Evolutionary conservation across 1,140 invertebrate genomes (phyloP).

Genomic region (Pollicipes pollicipes): DNA sequence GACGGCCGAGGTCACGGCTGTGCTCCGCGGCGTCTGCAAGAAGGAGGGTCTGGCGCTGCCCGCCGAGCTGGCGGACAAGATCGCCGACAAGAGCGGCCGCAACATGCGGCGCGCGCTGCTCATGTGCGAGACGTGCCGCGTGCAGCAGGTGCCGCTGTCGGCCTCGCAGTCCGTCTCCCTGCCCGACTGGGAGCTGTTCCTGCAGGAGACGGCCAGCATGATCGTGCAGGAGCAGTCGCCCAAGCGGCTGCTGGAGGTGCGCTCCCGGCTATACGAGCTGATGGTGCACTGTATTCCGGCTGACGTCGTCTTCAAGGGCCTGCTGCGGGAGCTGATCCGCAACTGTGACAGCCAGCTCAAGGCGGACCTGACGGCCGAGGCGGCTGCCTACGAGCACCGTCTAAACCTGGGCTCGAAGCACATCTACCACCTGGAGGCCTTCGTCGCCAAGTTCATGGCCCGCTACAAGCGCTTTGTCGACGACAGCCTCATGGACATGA

Average conservation of each 20-base stretch:
- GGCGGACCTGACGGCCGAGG: constrained; percentile 59
- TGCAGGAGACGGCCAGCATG: constrained; percentile 67
- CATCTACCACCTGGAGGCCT: constrained; percentile 95
- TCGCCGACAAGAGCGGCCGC: constrained; percentile 61
- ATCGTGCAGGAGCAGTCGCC: constrained; percentile 79
- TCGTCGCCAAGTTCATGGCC: constrained; percentile 89
- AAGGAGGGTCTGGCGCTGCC: constrained; percentile 71
- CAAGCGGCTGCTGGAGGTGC: constrained; percentile 59
- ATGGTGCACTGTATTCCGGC: constrained; percentile 83
- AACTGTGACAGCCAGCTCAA: constrained; percentile 84
- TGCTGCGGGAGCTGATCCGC: constrained; percentile 63
- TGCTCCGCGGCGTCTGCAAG: constrained; percentile 46
- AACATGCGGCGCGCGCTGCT: constrained; percentile 87
- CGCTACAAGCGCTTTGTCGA: constrained; percentile 75
- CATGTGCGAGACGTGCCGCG: constrained; percentile 84
- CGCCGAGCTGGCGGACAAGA: constrained; percentile 49
- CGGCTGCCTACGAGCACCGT: constrained; percentile 76
- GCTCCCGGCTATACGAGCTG: constrained; percentile 80
- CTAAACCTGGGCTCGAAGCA: constrained; percentile 75
- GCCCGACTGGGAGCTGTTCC: constrained; percentile 84
- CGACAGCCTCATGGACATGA: constrained; percentile 31
- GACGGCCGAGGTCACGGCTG: constrained; percentile 49
- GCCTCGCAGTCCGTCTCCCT: constrained; percentile 51
- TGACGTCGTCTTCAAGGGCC: constrained; percentile 77
- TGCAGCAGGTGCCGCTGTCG: constrained; percentile 46